Evolutionary conservation across 2,797 vertebrate genomes (phyloP).

Genomic region (Gymnodraco acuticeps): DNA sequence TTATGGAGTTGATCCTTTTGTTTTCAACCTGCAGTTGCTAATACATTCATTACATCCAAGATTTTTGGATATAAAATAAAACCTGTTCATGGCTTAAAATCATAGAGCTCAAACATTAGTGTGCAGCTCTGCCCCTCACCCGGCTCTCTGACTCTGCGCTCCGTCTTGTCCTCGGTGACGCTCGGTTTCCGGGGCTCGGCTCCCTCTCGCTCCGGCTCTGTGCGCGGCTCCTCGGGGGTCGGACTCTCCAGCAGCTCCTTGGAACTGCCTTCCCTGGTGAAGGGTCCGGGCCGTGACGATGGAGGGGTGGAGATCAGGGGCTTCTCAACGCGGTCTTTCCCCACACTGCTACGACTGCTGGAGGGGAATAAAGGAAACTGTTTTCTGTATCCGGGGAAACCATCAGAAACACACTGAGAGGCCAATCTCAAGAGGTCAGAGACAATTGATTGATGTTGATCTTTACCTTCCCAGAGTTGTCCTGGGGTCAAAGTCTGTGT

Average conservation of each 20-base stretch:
- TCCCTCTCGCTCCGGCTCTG: conserved; percentile 87
- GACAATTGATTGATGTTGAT: no score
- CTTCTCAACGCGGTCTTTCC: conserved; percentile 93
- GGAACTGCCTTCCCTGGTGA: conserved; percentile 86
- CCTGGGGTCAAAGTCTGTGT: conserved; percentile 90
- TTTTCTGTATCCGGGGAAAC: neutral
- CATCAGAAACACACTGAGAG: neutral
- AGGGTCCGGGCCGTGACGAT: conserved; percentile 83
- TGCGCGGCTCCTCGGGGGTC: conserved; percentile 86
- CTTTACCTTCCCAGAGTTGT: conserved; percentile 91
- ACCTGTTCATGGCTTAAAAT: neutral
- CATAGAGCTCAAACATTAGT: neutral
- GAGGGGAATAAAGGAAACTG: neutral
- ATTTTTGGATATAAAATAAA: neutral
- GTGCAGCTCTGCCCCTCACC: conserved; percentile 77
- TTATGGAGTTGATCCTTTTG: no score
- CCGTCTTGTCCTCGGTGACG: conserved; percentile 87
- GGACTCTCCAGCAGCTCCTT: conserved; percentile 91
- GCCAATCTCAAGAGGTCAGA: no score
- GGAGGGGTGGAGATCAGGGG: conserved; percentile 76
- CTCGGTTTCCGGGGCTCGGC: conserved; percentile 84
- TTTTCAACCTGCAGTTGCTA: no score
- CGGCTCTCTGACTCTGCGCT: conserved; percentile 84
- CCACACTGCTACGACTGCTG: conserved; percentile 83
- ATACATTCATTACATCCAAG: neutral